Base-by-base conservation (phyloP, 1,140 invertebrate species). In the Bombus breviceps region DNA sequence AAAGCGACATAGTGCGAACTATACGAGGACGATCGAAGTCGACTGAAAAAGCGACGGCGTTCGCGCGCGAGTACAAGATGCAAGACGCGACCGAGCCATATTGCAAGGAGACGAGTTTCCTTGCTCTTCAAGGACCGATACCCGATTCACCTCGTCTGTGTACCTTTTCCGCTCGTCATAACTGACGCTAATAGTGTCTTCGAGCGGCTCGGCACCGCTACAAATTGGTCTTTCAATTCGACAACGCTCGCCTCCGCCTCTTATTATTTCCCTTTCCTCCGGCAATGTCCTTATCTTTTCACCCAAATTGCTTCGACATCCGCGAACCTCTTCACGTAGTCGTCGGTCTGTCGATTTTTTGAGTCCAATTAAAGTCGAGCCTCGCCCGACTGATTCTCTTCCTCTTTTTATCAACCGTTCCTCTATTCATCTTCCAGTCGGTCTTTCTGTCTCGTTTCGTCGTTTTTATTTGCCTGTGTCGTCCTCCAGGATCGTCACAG, bases 181-280 rank as follows among this genome's bases (percentile, higher is more conserved):
- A 81, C 84, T 75, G 84, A 85, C 84, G 84, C 84, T 85, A 85
- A 85, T 85, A 85, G 79, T 59, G 79, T 81, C 79, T 81, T 75
- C 6, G 79, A 74, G 69, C 78, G 41, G 53, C 68, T 47, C 72
- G 41, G 59, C 84, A 41, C 34, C 78, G 83, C 78, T 75, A 85
- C 84, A 85, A 85, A 85, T 85, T 85, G 84, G 84, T 85, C 84
- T 85, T 85, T 85, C 84, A 43, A 75, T 74, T 81, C 84, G 78
- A 81, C 53, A 81, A 81, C 78, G 84, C 69, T 79, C 76, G 76
- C 57, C 66, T 81, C 69, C 53, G 66, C 47, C 79, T 85, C 78
- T 81, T 85, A 85, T 85, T 85, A 85, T 80, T 85, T 80, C 68
- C 39, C 66, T 80, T 62, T 62, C 68, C 39, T 68, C 34, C 32